Percentiles rank a stretch among this genome's conserved stretches.
Conservation (phyloP, 1,140 invertebrate genomes). For the Druon quercuslanigerum region DNA sequence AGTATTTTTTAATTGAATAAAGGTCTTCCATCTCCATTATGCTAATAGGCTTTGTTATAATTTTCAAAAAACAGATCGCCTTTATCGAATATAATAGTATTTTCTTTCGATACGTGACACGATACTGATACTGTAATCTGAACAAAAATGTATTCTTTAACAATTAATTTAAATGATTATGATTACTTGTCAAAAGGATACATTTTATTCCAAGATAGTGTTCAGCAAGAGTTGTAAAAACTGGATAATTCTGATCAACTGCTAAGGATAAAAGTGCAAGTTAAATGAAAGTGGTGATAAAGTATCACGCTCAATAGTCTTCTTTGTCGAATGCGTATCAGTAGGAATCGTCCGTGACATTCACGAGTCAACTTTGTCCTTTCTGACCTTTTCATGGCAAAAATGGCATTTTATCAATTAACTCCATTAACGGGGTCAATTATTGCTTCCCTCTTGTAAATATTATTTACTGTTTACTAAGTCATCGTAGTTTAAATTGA, state of each 20-base stretch:
- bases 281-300: conserved; percentile 6
- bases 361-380: conserved; percentile 25
- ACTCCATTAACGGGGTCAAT: conserved; percentile 23
- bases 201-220: too few relatives aligned
- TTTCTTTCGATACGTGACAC: too few relatives aligned
- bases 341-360: conserved; percentile 28
- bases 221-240: not conserved
- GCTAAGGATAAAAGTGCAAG: not conserved
- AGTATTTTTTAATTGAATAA: too few relatives aligned
- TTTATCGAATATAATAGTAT: too few relatives aligned
- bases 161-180: too few relatives aligned
- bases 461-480: conserved; percentile 22
- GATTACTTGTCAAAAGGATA: too few relatives aligned
- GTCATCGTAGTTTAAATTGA: not conserved
- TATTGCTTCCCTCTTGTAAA: conserved; percentile 11
- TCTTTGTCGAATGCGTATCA: conserved; percentile 14
- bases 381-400: conserved; percentile 24
- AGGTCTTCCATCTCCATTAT: too few relatives aligned
- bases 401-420: conserved; percentile 31
- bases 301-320: conserved; percentile 10
- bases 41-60: too few relatives aligned
- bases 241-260: not conserved
- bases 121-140: too few relatives aligned
- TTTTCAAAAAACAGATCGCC: too few relatives aligned
- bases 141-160: too few relatives aligned